A percentile compares a stretch with the other conserved stretches of the same genome.
Evolutionary conservation across 2,113 vertebrate genomes (phyloP).

Genomic region (Channa argus): DNA sequence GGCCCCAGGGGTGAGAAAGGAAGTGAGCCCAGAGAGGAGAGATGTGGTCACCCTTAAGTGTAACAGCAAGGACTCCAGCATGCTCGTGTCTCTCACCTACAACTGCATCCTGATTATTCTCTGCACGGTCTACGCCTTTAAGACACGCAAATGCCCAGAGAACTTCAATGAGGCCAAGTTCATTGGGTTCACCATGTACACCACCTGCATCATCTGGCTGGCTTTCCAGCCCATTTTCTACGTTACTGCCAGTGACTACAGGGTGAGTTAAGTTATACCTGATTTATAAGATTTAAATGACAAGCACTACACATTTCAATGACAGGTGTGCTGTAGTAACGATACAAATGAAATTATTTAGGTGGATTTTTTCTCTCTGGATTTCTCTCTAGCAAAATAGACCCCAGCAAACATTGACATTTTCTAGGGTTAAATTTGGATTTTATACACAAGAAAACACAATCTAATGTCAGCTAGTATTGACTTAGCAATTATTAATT

Average conservation of each 20-base stretch:
- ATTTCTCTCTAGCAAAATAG: conserved; percentile 22
- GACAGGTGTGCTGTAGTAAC: conserved; percentile 5
- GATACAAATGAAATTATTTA: conserved; percentile 29
- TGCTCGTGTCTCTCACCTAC: conserved; percentile 96
- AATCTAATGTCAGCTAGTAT: conserved; percentile 15
- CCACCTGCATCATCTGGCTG: conserved; percentile 99
- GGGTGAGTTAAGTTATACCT: conserved; percentile 85
- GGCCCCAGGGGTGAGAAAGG: conserved; percentile 92
- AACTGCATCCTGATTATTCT: conserved; percentile 97
- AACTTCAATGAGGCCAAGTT: conserved; percentile 99
- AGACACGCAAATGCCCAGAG: conserved; percentile 98
- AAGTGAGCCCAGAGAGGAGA: conserved; percentile 91
- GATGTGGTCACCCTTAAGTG: conserved; percentile 96
- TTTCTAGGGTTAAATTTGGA: conserved; percentile 18
- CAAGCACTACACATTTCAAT: background rate
- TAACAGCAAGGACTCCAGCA: conserved; percentile 95
- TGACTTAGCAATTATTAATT: conserved; percentile 34
- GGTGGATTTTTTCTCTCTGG: conserved; percentile 12
- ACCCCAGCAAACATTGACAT: conserved; percentile 33
- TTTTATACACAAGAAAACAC: conserved; percentile 23
- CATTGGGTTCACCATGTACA: conserved; percentile 99
- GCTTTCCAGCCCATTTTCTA: conserved; percentile 99
- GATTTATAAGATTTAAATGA: background rate
- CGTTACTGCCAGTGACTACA: conserved; percentile 97
- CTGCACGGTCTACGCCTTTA: conserved; percentile 98